Conservation (phyloP, 2,888 invertebrate species). For the Drosophila mayaguana region DNA sequence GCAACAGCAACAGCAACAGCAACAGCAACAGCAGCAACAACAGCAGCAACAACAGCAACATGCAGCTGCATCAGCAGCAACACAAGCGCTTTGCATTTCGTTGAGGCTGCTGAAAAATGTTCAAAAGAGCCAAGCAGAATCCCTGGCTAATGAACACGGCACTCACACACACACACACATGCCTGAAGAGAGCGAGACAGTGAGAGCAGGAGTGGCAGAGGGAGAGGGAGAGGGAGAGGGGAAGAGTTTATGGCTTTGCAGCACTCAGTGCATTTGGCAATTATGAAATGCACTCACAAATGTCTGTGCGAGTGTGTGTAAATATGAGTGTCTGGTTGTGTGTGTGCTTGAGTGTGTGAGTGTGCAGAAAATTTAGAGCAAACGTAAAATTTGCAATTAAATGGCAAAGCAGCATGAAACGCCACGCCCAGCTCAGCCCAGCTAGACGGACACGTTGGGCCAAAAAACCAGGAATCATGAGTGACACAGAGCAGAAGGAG, state of each 20-base stretch:
- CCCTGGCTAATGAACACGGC: constrained; percentile 70
- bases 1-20: constrained; percentile 11
- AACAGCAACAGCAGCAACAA: constrained; percentile 16
- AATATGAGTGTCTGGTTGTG: constrained; percentile 7
- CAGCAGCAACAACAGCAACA: constrained; percentile 1
- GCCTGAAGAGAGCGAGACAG: background rate
- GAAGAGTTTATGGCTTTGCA: constrained; percentile 45
- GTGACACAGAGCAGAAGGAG: background rate
- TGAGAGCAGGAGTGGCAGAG: background rate
- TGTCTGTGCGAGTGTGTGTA: constrained; percentile 13
- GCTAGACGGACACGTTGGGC: constrained; percentile 18
- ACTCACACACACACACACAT: constrained; percentile 9
- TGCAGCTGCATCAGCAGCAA: constrained; percentile 17
- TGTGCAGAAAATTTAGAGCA: constrained; percentile 60
- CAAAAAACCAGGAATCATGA: constrained; percentile 7
- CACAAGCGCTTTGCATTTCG: constrained; percentile 53
- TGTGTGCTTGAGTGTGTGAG: constrained; percentile 18
- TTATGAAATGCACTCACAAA: constrained; percentile 63
- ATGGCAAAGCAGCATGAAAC: constrained; percentile 52
- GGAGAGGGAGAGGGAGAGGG: background rate
- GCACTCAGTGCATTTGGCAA: constrained; percentile 72
- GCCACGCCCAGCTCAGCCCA: constrained; percentile 50
- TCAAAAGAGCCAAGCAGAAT: constrained; percentile 43
- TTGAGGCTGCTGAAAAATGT: constrained; percentile 53
- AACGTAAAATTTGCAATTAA: constrained; percentile 79